Evolutionary conservation across 1,140 invertebrate genomes (phyloP), one percentile per base, ranked within the genome.

Genomic region (Physella acuta): DNA sequence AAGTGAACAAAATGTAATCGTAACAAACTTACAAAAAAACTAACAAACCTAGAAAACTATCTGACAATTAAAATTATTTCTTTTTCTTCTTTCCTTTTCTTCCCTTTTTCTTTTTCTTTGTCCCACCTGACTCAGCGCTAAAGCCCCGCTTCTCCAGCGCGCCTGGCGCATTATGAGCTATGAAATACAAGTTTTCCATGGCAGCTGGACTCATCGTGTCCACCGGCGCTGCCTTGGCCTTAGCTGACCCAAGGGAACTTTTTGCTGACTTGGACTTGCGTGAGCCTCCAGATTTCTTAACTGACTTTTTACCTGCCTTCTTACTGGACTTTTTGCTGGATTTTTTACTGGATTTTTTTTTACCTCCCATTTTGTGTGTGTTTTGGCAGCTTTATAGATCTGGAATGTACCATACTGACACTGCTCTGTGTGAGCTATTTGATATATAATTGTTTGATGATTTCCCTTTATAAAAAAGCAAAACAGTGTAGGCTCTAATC

Each of bases 151-250:
- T 78, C 5, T 71, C 73, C 62, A 82, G 61, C n/a, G 81, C 81
- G 56, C 79, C 79, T 24, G 76, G 72, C 30, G 77, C 74, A 70
- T 76, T 75, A 60, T 82, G 81, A 14, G 81, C 80, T 49, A 81
- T 81, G 62, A 75, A 82, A 62, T 82, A 78, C n/a, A 82, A 69
- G 71, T 82, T 81, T 60, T 77, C 75, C 79, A 81, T 81, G 0
- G 79, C 80, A 4, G 79, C 66, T 34, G 73, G 69, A 68, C 75
- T 77, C 70, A 81, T 62, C 17, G 81, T 78, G 67, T 81, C 79
- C 24, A 75, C 72, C 59, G 71, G 74, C n/a, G 73, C 51, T 63
- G 74, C 73, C 51, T 74, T 71, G 55, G 71, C 67, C 52, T 80
- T 79, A 30, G 58, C 69, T 28, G 79, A 76, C 62, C 79, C 78